Evolutionary conservation across 2,113 vertebrate genomes (phyloP).

Genomic region (Engraulis encrasicolus): DNA sequence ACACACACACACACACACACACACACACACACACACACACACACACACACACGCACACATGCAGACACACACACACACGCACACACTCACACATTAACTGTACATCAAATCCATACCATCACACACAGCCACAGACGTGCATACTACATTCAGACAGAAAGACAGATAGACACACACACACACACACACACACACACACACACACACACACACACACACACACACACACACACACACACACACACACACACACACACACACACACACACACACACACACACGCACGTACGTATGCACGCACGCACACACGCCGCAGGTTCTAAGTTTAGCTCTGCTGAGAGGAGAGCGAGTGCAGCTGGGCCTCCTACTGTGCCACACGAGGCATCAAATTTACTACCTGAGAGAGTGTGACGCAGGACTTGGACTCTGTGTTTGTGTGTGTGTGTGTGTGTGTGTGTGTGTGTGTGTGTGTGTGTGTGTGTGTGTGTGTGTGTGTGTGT

Average conservation of each 20-base stretch:
- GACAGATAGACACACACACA: background rate
- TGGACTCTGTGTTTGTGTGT: background rate
- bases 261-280: background rate
- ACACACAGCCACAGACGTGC: conserved; percentile 16
- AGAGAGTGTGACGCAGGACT: too few species aligned
- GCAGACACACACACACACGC: background rate
- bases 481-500: too few species aligned
- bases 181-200: background rate
- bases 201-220: background rate
- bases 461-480: conserved; percentile 5
- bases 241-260: too few species aligned
- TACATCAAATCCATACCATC: background rate
- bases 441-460: background rate
- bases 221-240: too few species aligned
- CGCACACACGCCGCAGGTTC: too few species aligned
- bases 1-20: background rate
- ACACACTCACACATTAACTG: background rate
- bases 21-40: background rate
- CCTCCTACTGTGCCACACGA: too few species aligned
- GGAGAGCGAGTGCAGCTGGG: too few species aligned
- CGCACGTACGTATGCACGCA: background rate
- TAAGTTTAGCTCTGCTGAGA: too few species aligned
- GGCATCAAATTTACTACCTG: too few species aligned
- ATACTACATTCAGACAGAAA: conserved; percentile 17
- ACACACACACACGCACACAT: background rate